Conservation (phyloP, 1,140 invertebrate species). For the Scaptomyza graminum region DNA sequence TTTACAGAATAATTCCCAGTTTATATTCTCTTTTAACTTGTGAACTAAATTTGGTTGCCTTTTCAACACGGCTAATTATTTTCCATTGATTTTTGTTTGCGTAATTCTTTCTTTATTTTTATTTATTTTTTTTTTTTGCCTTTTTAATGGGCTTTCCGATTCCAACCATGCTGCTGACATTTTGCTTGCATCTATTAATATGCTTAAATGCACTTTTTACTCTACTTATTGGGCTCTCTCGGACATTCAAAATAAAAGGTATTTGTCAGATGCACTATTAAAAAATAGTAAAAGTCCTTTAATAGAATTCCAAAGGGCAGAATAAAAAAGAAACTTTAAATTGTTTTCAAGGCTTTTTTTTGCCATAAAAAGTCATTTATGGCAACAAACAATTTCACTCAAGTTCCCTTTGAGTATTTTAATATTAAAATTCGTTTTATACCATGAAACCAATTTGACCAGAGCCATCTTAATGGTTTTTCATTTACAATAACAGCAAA, state of each 20-base stretch:
- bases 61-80: slow-evolving; percentile 65
- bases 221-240: background rate
- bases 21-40: background rate
- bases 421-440: too few relatives aligned
- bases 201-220: slow-evolving; percentile 32
- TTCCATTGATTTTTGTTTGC: slow-evolving; percentile 47
- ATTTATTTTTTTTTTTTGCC: background rate
- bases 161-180: slow-evolving; percentile 52
- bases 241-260: background rate
- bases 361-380: too few relatives aligned
- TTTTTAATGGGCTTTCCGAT: slow-evolving; percentile 60
- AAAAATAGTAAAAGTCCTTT: background rate
- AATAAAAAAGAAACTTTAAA: too few relatives aligned
- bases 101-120: too few relatives aligned
- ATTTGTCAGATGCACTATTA: background rate
- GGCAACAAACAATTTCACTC: too few relatives aligned
- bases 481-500: too few relatives aligned
- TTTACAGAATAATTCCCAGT: background rate
- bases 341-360: too few relatives aligned
- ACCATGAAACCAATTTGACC: too few relatives aligned
- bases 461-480: too few relatives aligned
- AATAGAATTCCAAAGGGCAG: background rate
- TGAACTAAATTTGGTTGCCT: slow-evolving; percentile 44
- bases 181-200: slow-evolving; percentile 50
- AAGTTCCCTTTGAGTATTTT: too few relatives aligned